Conservation (phyloP, 2,888 invertebrate species). For the Coelinius sp. region DNA sequence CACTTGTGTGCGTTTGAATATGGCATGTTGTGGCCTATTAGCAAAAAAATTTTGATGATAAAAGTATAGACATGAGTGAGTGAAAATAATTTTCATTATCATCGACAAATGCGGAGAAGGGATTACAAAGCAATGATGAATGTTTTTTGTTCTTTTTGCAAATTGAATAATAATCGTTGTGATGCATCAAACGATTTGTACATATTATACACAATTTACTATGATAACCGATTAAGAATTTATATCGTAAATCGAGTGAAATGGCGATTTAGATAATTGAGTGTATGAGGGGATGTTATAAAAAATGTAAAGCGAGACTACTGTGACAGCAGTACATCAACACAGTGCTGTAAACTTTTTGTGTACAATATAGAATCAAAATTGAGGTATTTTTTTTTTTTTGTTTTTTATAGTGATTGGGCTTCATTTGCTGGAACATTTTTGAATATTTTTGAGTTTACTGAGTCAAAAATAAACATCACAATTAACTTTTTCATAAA, state of each 20-base stretch:
- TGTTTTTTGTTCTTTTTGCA: slow-evolving; percentile 49
- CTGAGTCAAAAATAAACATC: too few relatives aligned
- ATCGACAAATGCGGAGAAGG: slow-evolving; percentile 20
- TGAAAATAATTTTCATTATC: slow-evolving; percentile 9
- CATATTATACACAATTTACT: slow-evolving; percentile 60
- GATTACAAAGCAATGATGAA: slow-evolving; percentile 43
- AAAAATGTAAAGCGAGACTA: slow-evolving; percentile 28
- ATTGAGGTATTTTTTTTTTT: slow-evolving; percentile 24
- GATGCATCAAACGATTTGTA: slow-evolving; percentile 59
- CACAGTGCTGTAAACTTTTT: slow-evolving; percentile 49
- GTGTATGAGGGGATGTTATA: slow-evolving; percentile 20
- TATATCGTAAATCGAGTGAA: slow-evolving; percentile 33
- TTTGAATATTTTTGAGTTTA: too few relatives aligned
- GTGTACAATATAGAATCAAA: slow-evolving; percentile 47
- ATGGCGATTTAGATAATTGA: slow-evolving; percentile 28
- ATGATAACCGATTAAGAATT: slow-evolving; percentile 49
- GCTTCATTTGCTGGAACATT: too few relatives aligned
- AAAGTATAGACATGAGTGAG: slow-evolving; percentile 12
- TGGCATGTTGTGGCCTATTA: slow-evolving; percentile 10
- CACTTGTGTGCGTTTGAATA: slow-evolving; percentile 10
- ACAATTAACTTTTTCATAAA: too few relatives aligned
- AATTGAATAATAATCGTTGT: slow-evolving; percentile 51
- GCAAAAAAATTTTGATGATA: slow-evolving; percentile 16
- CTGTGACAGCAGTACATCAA: slow-evolving; percentile 37
- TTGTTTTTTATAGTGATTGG: background rate